Percentiles rank a stretch among this genome's conserved stretches.
These are phyloP conservation scores for Pluvianellus socialis DNA, from an alignment of 2,113 vertebrate species.

Conservation along the genomic window DNA sequence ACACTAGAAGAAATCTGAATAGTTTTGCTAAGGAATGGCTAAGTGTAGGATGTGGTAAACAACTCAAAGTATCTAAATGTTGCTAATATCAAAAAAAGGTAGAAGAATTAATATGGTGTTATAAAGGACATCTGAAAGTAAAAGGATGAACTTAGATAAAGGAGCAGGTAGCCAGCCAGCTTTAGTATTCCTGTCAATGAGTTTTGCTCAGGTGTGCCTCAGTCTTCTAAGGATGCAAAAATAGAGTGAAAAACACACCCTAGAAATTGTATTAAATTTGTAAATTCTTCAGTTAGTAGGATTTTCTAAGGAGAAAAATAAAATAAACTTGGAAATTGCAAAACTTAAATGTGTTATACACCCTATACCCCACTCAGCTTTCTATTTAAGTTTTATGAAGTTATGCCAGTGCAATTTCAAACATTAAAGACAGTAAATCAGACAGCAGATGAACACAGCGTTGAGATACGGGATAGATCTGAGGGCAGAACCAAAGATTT, in stretches of 20 bases:
- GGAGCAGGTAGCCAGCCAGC: background rate
- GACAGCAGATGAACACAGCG: background rate
- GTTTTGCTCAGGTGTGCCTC: background rate
- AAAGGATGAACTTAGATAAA: background rate
- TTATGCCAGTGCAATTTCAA: background rate
- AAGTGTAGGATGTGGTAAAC: background rate
- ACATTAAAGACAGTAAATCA: background rate
- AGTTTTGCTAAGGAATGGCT: background rate
- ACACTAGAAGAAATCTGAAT: background rate
- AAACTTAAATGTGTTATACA: background rate
- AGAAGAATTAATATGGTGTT: background rate
- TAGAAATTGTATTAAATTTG: background rate
- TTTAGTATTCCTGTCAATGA: background rate
- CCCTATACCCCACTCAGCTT: background rate
- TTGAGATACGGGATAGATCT: background rate
- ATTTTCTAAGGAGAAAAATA: background rate
- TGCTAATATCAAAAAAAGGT: background rate
- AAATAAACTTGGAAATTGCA: background rate
- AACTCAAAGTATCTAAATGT: background rate
- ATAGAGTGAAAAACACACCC: background rate
- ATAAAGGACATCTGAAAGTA: background rate
- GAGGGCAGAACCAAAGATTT: background rate
- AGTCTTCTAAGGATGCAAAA: background rate
- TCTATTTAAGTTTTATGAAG: background rate
- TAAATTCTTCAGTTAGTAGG: background rate